Evolutionary conservation across 2,113 vertebrate genomes (phyloP).

Genomic region (Pelobates fuscus): DNA sequence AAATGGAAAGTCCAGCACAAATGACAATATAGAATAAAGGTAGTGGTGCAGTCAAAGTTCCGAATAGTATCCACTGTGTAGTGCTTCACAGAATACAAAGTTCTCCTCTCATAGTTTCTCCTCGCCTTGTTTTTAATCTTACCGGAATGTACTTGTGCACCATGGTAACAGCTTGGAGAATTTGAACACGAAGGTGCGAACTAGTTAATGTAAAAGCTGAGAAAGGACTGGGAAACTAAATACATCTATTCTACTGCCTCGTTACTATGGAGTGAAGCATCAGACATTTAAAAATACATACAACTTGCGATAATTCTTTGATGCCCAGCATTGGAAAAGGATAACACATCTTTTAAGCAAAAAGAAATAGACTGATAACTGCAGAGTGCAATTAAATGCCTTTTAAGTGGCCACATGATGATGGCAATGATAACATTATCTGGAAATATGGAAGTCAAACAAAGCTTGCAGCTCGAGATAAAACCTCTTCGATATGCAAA

Average conservation of each 20-base stretch:
- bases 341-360: conserved; percentile 23
- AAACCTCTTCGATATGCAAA: conserved; percentile 2
- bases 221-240: background rate
- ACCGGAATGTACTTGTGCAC: background rate
- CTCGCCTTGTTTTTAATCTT: background rate
- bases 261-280: conserved; percentile 11
- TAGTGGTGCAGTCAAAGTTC: too few species aligned
- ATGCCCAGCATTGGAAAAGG: conserved; percentile 5
- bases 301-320: background rate
- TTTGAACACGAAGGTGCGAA: background rate
- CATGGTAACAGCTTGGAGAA: conserved; percentile 15
- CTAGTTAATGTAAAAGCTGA: background rate
- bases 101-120: background rate
- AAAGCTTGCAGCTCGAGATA: background rate
- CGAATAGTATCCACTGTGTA: too few species aligned
- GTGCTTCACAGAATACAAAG: background rate
- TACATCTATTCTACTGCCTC: background rate
- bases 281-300: background rate
- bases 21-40: too few species aligned
- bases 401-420: conserved; percentile 13
- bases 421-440: conserved; percentile 2
- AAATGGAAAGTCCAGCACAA: too few species aligned
- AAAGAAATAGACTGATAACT: background rate
- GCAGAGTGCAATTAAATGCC: conserved; percentile 13
- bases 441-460: conserved; percentile 1